Percentiles rank a stretch among this genome's conserved stretches.
Conservation (phyloP, 2,888 invertebrate species). For the Oegoconia quadripuncta region DNA sequence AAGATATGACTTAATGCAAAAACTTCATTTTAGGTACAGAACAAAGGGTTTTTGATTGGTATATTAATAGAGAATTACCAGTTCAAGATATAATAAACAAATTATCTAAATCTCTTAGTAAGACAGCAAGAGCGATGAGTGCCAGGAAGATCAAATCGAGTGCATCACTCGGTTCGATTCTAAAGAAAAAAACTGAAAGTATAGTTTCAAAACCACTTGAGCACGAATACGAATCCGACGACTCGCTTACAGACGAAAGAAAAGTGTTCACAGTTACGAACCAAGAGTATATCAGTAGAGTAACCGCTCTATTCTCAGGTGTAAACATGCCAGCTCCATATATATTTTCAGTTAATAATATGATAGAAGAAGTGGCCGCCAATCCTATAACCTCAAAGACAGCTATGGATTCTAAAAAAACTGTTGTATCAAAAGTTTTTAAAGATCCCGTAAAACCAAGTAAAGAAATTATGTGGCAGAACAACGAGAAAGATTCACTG, state of each 20-base stretch:
- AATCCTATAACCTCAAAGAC: conserved; percentile 29
- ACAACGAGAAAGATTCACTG: conserved; percentile 35
- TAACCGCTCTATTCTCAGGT: conserved; percentile 32
- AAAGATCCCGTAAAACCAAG: conserved; percentile 42
- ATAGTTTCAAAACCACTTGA: conserved; percentile 14
- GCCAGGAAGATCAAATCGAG: conserved; percentile 33
- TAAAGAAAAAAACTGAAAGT: conserved; percentile 29
- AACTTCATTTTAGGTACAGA: conserved; percentile 22
- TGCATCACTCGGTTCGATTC: conserved; percentile 17
- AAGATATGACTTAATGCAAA: neutral
- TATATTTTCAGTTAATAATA: conserved; percentile 49
- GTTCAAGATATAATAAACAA: conserved; percentile 7
- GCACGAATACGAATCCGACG: conserved; percentile 22
- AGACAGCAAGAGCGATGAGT: conserved; percentile 23
- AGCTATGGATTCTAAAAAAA: conserved; percentile 39
- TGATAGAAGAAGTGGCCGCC: conserved; percentile 37
- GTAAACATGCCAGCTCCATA: conserved; percentile 30
- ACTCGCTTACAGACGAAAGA: conserved; percentile 31
- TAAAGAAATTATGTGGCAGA: conserved; percentile 37
- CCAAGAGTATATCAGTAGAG: conserved; percentile 35
- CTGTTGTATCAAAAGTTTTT: conserved; percentile 28
- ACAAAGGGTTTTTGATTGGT: conserved; percentile 43
- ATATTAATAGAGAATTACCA: conserved; percentile 31
- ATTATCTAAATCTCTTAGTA: conserved; percentile 30
- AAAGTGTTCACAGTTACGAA: conserved; percentile 30